phyloP scores from a whole-genome alignment of 2,113 vertebrate genomes.

The Peromyscus polionotus region DNA sequence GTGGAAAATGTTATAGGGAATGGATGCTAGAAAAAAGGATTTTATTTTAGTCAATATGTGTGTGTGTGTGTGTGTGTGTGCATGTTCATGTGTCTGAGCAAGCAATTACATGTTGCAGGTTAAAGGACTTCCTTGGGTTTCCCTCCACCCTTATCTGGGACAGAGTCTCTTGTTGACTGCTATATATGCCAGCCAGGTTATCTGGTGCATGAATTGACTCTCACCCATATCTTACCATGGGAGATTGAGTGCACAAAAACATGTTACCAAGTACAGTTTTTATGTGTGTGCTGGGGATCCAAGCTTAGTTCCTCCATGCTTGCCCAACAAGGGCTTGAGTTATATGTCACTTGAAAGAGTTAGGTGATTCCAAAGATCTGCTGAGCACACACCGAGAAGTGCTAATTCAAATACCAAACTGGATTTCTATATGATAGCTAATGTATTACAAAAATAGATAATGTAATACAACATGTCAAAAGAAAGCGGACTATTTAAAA shows the following conservation, averaged over 20 bases:
- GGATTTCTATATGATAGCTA: background rate
- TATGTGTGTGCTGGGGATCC: background rate
- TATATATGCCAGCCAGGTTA: background rate
- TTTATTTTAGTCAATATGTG: background rate
- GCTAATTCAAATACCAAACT: background rate
- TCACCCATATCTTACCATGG: background rate
- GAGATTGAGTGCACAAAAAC: background rate
- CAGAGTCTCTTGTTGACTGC: background rate
- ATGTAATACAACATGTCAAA: background rate
- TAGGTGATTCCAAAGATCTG: background rate
- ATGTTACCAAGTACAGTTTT: background rate
- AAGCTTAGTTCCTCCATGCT: background rate
- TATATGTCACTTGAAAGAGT: background rate
- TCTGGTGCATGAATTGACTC: background rate
- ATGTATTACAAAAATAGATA: background rate
- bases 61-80: no score
- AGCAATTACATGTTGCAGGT: background rate
- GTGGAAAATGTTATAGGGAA: no score
- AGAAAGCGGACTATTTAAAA: slow-evolving; percentile 37
- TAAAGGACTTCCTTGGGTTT: background rate
- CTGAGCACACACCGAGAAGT: background rate
- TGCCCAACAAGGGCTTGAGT: background rate
- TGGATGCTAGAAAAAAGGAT: no score
- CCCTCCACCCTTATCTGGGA: background rate
- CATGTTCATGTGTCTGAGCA: background rate